Evolutionary conservation across 2,797 vertebrate species (phyloP), one percentile per base, ranked within the genome.

Genomic region (Pelochelys cantorii): DNA sequence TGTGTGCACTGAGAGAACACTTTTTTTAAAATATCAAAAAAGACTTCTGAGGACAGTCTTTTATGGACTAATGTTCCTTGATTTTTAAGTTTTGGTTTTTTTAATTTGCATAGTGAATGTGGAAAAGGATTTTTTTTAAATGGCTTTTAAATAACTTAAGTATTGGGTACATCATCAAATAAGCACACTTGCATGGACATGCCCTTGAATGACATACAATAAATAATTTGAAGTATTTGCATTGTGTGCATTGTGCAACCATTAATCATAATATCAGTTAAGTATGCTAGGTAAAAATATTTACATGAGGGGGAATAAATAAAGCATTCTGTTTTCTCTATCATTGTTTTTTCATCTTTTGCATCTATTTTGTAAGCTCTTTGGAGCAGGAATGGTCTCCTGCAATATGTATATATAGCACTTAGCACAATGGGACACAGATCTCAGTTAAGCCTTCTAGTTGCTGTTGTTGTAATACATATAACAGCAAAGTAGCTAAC

Each of bases 301-400:
- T 93, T 95, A 85, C 81, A 31, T 37, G 68, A 37, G 5, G n/a
- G 65, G 18, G 20, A 20, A 22, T 34, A 71, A 34, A 71, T 71
- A 37, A 71, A 37, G 34, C 68, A 34, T 71, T 34, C 10, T 11
- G 20, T 71, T 71, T 71, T 34, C n/a, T 71, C n/a, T 71, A 71
- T 34, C 34, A 71, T 18, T 90, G n/a, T 81, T 87, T 86, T 42
- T 85, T 85, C 42, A 42, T 90, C 37, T 83, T 85, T 68, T 91
- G 88, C 81, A 48, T 95, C 92, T 62, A 90, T 75, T 79, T 12
- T 91, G 79, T 65, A 93, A 68, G 68, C 20, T 71, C 34, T 71
- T 37, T 71, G 68, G 68, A 71, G 68, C 68, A 71, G 68, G 34
- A 71, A 5, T 20, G 3, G 18, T 37, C 68, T 22, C 68, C 68